Base-by-base conservation (phyloP, 2,888 invertebrate species). In the Fragum fragum region DNA sequence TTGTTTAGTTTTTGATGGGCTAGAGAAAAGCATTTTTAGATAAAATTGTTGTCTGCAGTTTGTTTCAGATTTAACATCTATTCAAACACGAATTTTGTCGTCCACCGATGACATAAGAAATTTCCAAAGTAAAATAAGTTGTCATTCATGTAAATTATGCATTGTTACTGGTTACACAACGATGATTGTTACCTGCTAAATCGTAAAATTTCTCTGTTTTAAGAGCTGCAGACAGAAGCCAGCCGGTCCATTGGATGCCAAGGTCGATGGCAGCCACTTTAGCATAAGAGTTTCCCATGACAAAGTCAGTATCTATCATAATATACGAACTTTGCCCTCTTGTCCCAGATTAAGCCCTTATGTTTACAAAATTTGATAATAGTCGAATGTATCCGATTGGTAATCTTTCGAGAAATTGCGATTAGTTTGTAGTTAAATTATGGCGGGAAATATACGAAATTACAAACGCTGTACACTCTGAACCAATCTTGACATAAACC, bases 191-290 rank as follows among this genome's bases (percentile, higher is more conserved):
- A 94, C 95, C 95, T 86, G 94, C 92, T 28, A 95, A 76, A 86
- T 95, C 95, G 83, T 94, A 95, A 83, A 94, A 95, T 82, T 94
- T 95, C 87, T 95, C 95, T 5, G 95, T 94, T 81, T 93, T 90
- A 5, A 94, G 79, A 9, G 86, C 77, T 0, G 91, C 87, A n/a
- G 95, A 93, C 1, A 94, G 82, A 0, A 90, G 86, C 90, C 93
- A 94, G 9, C 91, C 89, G 2, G 83, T 82, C 93, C 93, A 94
- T 84, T 95, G 95, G n/a, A 94, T 91, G 1, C 93, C 93, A 79
- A 95, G 93, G 81, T 94, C 94, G 14, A 94, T 59, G 0, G 85
- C 88, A 0, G 88, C 91, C 18, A 88, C 88, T 78, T 89, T 91
- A 0, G 70, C 78, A 21, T 89, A 63, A 7, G 77, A 42, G 73